phyloP scores from a whole-genome alignment of 2,113 vertebrate genomes.

The Oceanodroma tethys region DNA sequence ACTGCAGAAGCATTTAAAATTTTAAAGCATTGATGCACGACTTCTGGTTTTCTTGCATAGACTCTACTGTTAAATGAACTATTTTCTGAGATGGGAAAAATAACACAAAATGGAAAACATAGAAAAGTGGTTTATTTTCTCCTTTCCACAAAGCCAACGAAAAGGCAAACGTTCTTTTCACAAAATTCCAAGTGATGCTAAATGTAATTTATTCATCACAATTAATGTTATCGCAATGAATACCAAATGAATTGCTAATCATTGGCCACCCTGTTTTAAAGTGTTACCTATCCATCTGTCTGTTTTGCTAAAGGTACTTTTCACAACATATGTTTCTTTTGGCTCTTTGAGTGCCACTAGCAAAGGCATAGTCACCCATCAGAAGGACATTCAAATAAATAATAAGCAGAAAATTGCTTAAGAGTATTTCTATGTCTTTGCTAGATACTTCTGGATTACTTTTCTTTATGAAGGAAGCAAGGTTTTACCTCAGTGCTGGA shows the following conservation, averaged over 20 bases:
- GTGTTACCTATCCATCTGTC: conserved; percentile 59
- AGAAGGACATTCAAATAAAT: conserved; percentile 7
- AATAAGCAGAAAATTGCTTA: neutral
- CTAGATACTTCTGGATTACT: neutral
- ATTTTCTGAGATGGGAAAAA: neutral
- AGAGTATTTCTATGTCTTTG: neutral
- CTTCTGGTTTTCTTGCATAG: neutral
- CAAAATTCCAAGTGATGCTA: neutral
- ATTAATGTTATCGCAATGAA: conserved; percentile 20
- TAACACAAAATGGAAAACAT: neutral
- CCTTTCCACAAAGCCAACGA: neutral
- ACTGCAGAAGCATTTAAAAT: neutral
- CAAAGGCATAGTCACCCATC: neutral
- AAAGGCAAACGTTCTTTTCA: neutral
- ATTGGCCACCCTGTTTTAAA: conserved; percentile 19
- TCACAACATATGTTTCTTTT: conserved; percentile 43
- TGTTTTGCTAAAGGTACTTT: conserved; percentile 53
- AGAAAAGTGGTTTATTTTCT: neutral
- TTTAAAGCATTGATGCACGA: neutral
- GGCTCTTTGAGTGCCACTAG: conserved; percentile 1
- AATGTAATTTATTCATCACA: conserved; percentile 4
- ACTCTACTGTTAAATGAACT: neutral
- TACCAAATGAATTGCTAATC: conserved; percentile 55
- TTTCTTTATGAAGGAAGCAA: neutral
- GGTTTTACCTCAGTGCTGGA: neutral